Evolutionary conservation across 2,888 invertebrate genomes (phyloP).

Genomic region (Netelia virgata): DNA sequence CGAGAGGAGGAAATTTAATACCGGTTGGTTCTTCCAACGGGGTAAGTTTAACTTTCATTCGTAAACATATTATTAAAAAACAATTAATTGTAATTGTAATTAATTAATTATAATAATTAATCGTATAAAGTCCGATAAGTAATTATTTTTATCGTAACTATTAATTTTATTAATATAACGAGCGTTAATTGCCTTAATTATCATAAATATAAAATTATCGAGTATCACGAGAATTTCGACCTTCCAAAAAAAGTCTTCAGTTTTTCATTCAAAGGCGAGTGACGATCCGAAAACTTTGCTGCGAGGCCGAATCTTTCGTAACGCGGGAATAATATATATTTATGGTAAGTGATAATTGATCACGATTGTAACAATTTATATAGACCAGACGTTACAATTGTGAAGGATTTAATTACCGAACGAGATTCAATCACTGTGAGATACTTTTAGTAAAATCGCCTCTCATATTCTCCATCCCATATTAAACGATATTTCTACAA

Average conservation of each 20-base stretch:
- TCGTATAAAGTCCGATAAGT: neutral
- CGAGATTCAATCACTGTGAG: no score
- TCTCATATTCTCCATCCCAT: slow-evolving; percentile 6
- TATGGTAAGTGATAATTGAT: no score
- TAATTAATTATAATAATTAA: neutral
- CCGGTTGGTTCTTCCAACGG: slow-evolving; percentile 71
- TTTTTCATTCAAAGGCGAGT: neutral
- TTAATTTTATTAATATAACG: neutral
- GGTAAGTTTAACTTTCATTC: slow-evolving; percentile 73
- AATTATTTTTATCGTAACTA: neutral
- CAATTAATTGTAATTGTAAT: neutral
- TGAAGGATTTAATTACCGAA: no score
- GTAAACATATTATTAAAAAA: neutral
- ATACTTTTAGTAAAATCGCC: neutral
- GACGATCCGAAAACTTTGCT: neutral
- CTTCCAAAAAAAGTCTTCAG: slow-evolving; percentile 45
- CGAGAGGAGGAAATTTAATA: slow-evolving; percentile 74
- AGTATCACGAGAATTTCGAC: neutral
- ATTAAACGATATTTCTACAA: slow-evolving; percentile 16
- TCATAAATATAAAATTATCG: neutral
- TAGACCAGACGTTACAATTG: slow-evolving; percentile 6
- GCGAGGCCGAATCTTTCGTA: neutral
- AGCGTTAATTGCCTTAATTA: neutral
- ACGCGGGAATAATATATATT: no score
- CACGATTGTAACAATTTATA: no score